Evolutionary conservation across 2,888 invertebrate species (phyloP).

Genomic region (Nomada ruficornis): DNA sequence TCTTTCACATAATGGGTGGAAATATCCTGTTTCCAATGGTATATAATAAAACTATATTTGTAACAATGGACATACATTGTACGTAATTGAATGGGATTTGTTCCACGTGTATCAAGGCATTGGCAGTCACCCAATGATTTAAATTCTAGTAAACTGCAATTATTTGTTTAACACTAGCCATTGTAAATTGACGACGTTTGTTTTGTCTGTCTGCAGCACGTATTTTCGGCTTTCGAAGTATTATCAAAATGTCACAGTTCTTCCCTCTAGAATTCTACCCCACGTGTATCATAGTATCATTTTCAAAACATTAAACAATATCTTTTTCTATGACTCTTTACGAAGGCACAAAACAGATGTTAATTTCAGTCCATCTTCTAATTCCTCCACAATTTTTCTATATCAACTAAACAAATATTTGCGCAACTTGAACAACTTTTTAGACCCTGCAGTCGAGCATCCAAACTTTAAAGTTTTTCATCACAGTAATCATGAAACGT

Average conservation of each 20-base stretch:
- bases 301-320: not conserved
- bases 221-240: constrained; percentile 12
- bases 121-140: constrained; percentile 36
- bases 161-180: constrained; percentile 36
- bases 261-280: not conserved
- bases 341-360: too few relatives aligned
- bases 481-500: too few relatives aligned
- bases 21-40: constrained; percentile 18
- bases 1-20: not conserved
- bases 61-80: constrained; percentile 17
- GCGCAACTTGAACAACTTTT: too few relatives aligned
- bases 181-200: constrained; percentile 26
- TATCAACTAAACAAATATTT: too few relatives aligned
- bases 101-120: constrained; percentile 31
- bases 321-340: too few relatives aligned
- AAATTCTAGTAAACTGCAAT: constrained; percentile 31
- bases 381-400: too few relatives aligned
- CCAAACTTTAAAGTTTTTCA: too few relatives aligned
- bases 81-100: constrained; percentile 26
- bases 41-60: constrained; percentile 35
- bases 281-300: not conserved
- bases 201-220: not conserved
- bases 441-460: too few relatives aligned
- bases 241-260: constrained; percentile 16
- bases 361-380: too few relatives aligned